A percentile compares a stretch with the other conserved stretches of the same genome.
These are phyloP conservation scores for Channa argus DNA, from an alignment of 2,113 vertebrate species.

Conservation along the genomic window DNA sequence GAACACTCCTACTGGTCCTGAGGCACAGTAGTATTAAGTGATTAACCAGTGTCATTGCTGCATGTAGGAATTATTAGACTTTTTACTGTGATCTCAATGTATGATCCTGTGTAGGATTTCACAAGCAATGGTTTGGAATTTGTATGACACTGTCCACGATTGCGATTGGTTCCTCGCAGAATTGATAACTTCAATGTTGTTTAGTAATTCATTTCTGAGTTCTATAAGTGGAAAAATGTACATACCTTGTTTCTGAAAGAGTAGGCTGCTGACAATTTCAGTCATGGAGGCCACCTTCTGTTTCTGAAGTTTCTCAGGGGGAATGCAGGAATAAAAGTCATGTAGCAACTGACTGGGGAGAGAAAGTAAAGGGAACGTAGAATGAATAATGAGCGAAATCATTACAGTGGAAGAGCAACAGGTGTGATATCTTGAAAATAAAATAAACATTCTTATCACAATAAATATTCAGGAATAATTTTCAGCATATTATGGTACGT, in stretches of 20 bases:
- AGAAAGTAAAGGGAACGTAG: constrained; percentile 14
- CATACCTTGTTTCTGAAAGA: constrained; percentile 94
- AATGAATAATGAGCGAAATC: constrained; percentile 10
- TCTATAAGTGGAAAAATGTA: not conserved
- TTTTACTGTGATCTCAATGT: constrained; percentile 43
- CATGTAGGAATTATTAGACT: constrained; percentile 35
- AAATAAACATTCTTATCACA: not conserved
- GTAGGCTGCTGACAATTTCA: constrained; percentile 92
- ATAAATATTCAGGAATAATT: constrained; percentile 6
- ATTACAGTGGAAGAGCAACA: constrained; percentile 26
- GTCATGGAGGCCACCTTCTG: constrained; percentile 97
- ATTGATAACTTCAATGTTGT: not conserved
- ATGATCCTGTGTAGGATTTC: constrained; percentile 33
- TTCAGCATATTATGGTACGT: not conserved
- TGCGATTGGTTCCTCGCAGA: constrained; percentile 5
- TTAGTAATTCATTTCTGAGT: not conserved
- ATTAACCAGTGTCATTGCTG: not conserved
- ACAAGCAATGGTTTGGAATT: not conserved
- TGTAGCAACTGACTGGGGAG: constrained; percentile 89
- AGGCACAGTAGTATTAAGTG: constrained; percentile 41
- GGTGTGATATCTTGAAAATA: constrained; percentile 10
- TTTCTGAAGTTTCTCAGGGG: constrained; percentile 92
- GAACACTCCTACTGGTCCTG: constrained; percentile 29
- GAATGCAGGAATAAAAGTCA: constrained; percentile 95
- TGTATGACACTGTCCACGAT: not conserved